These are phyloP conservation scores for Physocephala rufipes DNA, from an alignment of 2,888 invertebrate species.

Conservation along the genomic window DNA sequence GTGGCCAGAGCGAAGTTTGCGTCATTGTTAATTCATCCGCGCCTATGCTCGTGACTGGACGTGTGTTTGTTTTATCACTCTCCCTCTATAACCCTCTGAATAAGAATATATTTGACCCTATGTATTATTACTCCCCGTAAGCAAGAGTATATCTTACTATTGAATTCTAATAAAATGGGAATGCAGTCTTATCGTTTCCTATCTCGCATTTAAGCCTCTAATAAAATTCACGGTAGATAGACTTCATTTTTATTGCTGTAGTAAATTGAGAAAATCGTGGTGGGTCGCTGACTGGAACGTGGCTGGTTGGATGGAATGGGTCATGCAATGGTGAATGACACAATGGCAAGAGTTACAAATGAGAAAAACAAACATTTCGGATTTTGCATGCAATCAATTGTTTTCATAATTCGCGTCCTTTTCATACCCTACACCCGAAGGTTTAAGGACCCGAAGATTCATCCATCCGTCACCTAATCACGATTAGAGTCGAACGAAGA, in stretches of 20 bases:
- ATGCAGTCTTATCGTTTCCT: conserved; percentile 62
- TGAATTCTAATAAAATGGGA: conserved; percentile 40
- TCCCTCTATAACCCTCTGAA: conserved; percentile 2
- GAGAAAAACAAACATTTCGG: conserved; percentile 15
- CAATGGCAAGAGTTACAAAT: neutral
- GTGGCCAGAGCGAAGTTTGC: conserved; percentile 26
- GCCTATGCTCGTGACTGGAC: neutral
- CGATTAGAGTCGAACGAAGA: too few relatives aligned
- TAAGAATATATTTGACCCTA: conserved; percentile 5
- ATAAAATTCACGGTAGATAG: conserved; percentile 61
- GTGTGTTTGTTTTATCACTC: neutral
- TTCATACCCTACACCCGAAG: too few relatives aligned
- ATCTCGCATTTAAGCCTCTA: conserved; percentile 51
- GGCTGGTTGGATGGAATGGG: neutral
- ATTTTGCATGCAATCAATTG: conserved; percentile 24
- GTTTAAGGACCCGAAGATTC: too few relatives aligned
- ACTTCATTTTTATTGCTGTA: conserved; percentile 62
- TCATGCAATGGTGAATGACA: neutral
- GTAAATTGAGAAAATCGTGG: conserved; percentile 52
- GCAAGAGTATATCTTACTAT: too few relatives aligned
- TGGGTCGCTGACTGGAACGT: neutral
- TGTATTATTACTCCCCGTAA: too few relatives aligned
- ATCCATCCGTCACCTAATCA: too few relatives aligned
- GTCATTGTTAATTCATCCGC: conserved; percentile 3
- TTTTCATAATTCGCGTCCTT: too few relatives aligned